Evolutionary conservation across 2,113 vertebrate species (phyloP).

Genomic region (Balaenoptera acutorostrata): DNA sequence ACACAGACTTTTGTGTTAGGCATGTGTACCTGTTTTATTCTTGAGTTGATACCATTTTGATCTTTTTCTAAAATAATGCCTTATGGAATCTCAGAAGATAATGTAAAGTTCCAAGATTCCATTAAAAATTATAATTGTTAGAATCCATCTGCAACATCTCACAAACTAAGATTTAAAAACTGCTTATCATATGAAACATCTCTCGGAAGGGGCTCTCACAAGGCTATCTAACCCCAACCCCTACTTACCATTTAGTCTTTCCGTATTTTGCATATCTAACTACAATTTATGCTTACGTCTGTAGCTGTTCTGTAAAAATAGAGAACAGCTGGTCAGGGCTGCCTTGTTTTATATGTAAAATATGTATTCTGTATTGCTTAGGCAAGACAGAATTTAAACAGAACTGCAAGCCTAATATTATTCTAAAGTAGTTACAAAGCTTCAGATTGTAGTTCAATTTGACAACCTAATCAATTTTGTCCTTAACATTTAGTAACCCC

Average conservation of each 20-base stretch:
- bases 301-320: neutral
- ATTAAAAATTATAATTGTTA: neutral
- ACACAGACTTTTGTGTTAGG: neutral
- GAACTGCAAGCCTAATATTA: conserved; percentile 11
- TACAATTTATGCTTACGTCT: conserved; percentile 7
- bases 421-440: neutral
- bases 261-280: conserved; percentile 3
- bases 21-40: neutral
- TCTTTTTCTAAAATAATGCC: neutral
- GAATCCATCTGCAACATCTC: neutral
- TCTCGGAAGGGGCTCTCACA: neutral
- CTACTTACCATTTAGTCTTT: neutral
- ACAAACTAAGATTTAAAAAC: neutral
- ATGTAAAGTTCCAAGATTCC: neutral
- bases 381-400: conserved; percentile 7
- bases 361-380: neutral
- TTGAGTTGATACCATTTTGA: neutral
- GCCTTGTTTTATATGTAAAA: neutral
- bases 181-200: neutral
- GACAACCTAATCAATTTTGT: conserved; percentile 6
- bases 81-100: neutral
- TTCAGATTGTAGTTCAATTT: neutral
- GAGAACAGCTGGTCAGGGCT: neutral
- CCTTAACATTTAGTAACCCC: neutral
- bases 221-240: neutral